Evolutionary conservation across 2,113 vertebrate genomes (phyloP).

Genomic region (Campylorhamphus procurvoides): DNA sequence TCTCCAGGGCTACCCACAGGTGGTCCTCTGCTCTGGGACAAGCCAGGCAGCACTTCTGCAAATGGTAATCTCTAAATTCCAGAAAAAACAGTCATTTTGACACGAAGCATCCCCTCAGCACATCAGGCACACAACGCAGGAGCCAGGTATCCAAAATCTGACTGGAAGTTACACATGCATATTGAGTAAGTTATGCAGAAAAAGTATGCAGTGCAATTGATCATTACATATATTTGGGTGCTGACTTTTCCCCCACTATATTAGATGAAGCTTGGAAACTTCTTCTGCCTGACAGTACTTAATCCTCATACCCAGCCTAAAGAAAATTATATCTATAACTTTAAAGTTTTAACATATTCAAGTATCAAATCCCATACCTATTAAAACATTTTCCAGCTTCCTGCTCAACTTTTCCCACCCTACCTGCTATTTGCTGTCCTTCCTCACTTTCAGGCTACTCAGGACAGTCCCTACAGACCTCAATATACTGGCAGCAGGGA

Average conservation of each 20-base stretch:
- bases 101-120: neutral
- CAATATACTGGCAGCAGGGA: neutral
- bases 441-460: neutral
- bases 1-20: neutral
- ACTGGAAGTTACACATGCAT: neutral
- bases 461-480: neutral
- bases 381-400: conserved; percentile 28
- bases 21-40: neutral
- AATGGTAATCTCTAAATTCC: neutral
- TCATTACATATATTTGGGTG: neutral
- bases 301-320: neutral
- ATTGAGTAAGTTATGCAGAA: neutral
- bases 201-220: neutral
- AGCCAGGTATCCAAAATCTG: neutral
- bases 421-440: neutral
- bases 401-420: neutral
- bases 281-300: neutral
- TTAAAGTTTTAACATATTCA: conserved; percentile 25
- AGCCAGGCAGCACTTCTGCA: neutral
- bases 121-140: neutral
- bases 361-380: neutral
- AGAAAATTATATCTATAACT: conserved; percentile 8
- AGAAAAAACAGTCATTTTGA: neutral
- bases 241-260: neutral
- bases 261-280: neutral